Evolutionary conservation across 2,888 invertebrate species (phyloP), one percentile per base, ranked within the genome.

Genomic region (Cataglyphis cursor): DNA sequence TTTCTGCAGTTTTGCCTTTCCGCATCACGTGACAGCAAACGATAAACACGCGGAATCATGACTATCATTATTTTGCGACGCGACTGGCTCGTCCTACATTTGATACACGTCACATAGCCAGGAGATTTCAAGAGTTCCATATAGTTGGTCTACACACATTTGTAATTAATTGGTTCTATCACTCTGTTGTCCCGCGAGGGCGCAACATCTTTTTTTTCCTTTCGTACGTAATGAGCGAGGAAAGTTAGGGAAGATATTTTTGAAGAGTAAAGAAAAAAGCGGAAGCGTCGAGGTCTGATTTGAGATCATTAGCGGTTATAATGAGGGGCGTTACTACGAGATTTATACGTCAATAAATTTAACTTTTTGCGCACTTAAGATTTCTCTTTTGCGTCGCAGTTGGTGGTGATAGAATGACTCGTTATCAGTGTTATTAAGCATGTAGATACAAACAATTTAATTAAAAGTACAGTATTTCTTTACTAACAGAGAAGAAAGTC

Each of bases 31-130:
- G 89, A 87, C 85, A 75, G 72, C 59, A 54, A 82, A 84, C 89
- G 81, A 90, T 89, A 90, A 90, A 85, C 86, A 85, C 83, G 81
- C 83, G 57, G 83, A 87, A 90, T 90, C 83, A 84, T 38, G 87
- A 72, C 78, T 85, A 81, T 85, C 82, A 84, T 89, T 85, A 90
- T 89, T 90, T 85, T 82, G 80, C 82, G 82, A 85, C 87, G 81
- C 84, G 84, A 70, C 81, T 74, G 82, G 74, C 84, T 86, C 80
- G 80, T 78, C 82, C 85, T 65, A 83, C 76, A 87, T 87, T 87
- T 76, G 84, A 89, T 82, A 80, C 78, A 80, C 78, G 68, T 44
- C 78, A 70, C 28, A 81, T 89, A 82, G 75, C 82, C 75, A 61
- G 31, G 59, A 62, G 80, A 66, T 85, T 48, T 80, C 89, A 81